Evolutionary conservation across 2,888 invertebrate genomes (phyloP).

Genomic region (Campoplex nolae): DNA sequence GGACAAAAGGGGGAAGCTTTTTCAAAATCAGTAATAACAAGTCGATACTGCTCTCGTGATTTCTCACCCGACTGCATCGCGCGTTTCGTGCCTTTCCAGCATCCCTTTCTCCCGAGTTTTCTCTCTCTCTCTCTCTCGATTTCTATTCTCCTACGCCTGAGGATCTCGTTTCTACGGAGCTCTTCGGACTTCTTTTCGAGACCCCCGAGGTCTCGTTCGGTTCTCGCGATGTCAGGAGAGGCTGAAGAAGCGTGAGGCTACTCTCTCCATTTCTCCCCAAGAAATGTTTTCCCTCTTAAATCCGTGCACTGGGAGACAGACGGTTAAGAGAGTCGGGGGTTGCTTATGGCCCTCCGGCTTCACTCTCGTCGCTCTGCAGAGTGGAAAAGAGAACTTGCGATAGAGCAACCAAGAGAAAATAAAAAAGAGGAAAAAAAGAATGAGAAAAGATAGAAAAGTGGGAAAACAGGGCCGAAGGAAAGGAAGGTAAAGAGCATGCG

Average conservation of each 20-base stretch:
- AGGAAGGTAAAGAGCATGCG: constrained; percentile 62
- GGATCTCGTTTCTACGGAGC: constrained; percentile 47
- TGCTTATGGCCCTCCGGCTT: constrained; percentile 60
- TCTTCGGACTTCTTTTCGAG: constrained; percentile 54
- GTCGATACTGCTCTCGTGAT: constrained; percentile 61
- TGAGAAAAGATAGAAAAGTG: constrained; percentile 27
- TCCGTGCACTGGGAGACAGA: constrained; percentile 59
- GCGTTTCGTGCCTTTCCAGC: constrained; percentile 34
- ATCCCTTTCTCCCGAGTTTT: not conserved
- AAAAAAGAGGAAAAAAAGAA: constrained; percentile 15
- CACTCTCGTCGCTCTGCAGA: constrained; percentile 45
- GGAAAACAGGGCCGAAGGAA: constrained; percentile 52
- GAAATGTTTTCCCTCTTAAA: constrained; percentile 65
- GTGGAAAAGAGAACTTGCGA: constrained; percentile 35
- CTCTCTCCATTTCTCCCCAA: constrained; percentile 17
- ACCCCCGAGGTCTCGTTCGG: constrained; percentile 62
- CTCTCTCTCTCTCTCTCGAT: not conserved
- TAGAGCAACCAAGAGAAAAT: constrained; percentile 18
- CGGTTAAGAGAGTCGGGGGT: constrained; percentile 44
- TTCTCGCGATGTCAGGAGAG: constrained; percentile 32
- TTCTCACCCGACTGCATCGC: constrained; percentile 65
- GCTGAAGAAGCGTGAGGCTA: constrained; percentile 9
- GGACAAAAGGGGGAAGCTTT: constrained; percentile 37
- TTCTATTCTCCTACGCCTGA: constrained; percentile 36
- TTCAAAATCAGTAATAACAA: constrained; percentile 46